phyloP scores from a whole-genome alignment of 2,888 invertebrate genomes.

The Ormyrus thymus region DNA sequence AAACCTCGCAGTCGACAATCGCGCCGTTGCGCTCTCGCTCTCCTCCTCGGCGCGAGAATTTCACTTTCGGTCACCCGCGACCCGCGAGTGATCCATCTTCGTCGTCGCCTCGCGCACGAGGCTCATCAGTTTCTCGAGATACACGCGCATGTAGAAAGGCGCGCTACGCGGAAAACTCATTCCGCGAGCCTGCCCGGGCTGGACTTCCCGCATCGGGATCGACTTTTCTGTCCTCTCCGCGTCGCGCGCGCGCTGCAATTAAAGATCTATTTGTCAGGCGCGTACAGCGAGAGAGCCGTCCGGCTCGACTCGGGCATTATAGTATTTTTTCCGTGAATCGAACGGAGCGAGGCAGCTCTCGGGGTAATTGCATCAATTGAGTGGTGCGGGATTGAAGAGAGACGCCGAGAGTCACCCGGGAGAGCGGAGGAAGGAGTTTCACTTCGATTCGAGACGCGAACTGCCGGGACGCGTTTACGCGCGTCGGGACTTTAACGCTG shows the following conservation, averaged over 20 bases:
- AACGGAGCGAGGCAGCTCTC: background rate
- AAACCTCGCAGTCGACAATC: too few species aligned
- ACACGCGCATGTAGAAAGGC: too few species aligned
- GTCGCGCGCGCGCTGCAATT: constrained; percentile 27
- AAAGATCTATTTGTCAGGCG: constrained; percentile 47
- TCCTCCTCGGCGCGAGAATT: too few species aligned
- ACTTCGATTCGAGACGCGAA: constrained; percentile 9
- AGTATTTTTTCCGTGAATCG: constrained; percentile 33
- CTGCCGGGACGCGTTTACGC: background rate
- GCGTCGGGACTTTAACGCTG: too few species aligned
- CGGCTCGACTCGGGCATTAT: background rate
- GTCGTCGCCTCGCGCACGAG: too few species aligned
- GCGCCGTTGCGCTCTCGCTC: too few species aligned
- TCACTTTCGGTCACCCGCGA: too few species aligned
- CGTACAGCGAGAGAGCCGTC: background rate
- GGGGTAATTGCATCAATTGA: constrained; percentile 36
- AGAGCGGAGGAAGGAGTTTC: background rate
- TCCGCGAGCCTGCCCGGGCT: background rate
- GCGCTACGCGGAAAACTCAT: background rate
- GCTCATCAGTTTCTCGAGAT: too few species aligned
- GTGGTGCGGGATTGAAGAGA: background rate
- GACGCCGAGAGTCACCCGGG: background rate
- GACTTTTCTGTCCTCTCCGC: constrained; percentile 14
- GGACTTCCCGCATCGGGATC: constrained; percentile 18
- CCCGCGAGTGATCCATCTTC: too few species aligned